phyloP scores from a whole-genome alignment of 2,113 vertebrate genomes.

The Mastomys natalensis region DNA sequence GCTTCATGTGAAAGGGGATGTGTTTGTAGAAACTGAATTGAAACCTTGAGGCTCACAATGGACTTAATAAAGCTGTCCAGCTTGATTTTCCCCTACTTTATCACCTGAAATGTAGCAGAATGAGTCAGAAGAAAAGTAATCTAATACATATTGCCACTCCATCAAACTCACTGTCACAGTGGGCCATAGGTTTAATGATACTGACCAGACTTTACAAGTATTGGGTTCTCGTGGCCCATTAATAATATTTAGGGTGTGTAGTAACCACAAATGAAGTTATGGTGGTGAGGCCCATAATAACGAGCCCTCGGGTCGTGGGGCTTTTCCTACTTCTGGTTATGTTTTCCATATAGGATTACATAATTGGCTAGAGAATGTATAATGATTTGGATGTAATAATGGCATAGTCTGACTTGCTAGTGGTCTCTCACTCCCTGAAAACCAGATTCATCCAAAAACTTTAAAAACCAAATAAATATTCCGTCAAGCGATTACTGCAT shows the following conservation, averaged over 20 bases:
- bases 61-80: constrained; percentile 49
- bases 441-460: constrained; percentile 71
- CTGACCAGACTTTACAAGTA: constrained; percentile 50
- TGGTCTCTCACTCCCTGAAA: constrained; percentile 68
- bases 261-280: constrained; percentile 33
- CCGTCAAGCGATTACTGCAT: constrained; percentile 58
- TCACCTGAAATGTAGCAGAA: constrained; percentile 46
- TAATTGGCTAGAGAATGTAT: constrained; percentile 54
- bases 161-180: constrained; percentile 17
- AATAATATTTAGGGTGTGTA: constrained; percentile 54
- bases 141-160: neutral
- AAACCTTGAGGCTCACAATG: constrained; percentile 39
- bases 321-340: constrained; percentile 48
- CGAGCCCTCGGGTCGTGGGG: constrained; percentile 29
- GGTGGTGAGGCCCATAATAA: constrained; percentile 29
- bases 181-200: neutral
- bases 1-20: neutral
- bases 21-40: constrained; percentile 48
- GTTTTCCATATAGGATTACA: constrained; percentile 68
- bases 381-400: constrained; percentile 61
- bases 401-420: constrained; percentile 65
- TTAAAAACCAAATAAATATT: constrained; percentile 76
- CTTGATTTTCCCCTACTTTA: neutral
- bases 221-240: constrained; percentile 37
- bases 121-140: constrained; percentile 44